Base-by-base conservation (phyloP, 2,113 vertebrate genomes). In the Octodon degus region DNA sequence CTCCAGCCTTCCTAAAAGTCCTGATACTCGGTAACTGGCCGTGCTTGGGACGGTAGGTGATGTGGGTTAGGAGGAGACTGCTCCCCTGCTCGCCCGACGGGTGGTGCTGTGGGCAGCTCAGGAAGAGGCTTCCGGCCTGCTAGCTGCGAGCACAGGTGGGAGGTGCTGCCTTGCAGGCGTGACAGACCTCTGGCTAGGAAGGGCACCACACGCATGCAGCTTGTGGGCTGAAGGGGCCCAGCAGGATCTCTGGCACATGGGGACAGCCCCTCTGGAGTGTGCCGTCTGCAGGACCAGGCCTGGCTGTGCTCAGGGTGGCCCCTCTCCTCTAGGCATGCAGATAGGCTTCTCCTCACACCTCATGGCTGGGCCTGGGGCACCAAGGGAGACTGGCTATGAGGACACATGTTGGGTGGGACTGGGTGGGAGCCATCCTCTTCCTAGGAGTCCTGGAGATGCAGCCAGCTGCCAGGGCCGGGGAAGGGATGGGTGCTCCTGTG, bases 131-230 rank as follows among this genome's bases (percentile, higher is more conserved):
- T n/a, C 6, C 3, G 19, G 37, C 50, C 43, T 22, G 25, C 37
- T 43, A 20, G 32, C 91, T 32, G 6, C 25, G 24, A 53, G n/a
- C 11, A 1, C 50, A 40, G 60, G 9, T 4, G 27, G 13, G 9
- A 19, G 32, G 12, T 43, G 5, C 17, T 11, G 65, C 17, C 14
- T 68, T 40, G 2, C 0, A 0, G 11, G 10, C 60, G 40, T 32
- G 19, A 30, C 19, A 16, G 47, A 10, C 50, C 27, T 60, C 50
- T 58, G 62, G 6, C 37, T 50, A 2, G 24, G 24, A 25, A n/a
- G 47, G 47, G 5, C 9, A 10, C 40, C 55, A n/a, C 17, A 20
- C 11, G 7, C 6, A 19, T 43, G 22, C 12, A 27, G 81, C 40
- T 30, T 25, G 1, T 50, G 58, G 20, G 55, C 55, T 58, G 16